Evolutionary conservation across 2,113 vertebrate species (phyloP), one percentile per base, ranked within the genome.

Genomic region (Lepisosteus osseus): DNA sequence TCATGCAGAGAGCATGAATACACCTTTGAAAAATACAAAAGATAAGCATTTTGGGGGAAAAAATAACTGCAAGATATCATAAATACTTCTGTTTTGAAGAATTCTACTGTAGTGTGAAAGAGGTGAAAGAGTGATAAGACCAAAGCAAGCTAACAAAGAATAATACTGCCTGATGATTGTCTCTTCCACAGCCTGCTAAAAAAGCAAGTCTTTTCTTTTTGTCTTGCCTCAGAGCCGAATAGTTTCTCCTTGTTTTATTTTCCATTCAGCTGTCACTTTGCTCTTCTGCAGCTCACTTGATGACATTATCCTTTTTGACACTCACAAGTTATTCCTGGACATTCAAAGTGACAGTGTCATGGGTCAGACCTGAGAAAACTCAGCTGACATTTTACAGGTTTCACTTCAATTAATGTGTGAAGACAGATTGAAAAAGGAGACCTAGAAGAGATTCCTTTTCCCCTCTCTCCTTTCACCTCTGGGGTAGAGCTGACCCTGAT

Each of bases 281-380:
- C 40, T 67, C 15, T 62, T 72, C 17, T 67, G 41, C 66, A 54
- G 17, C 65, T 77, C 69, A 66, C 68, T 54, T 11, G 8, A 40
- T 74, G 74, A 65, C 7, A 1, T 67, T 76, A 55, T 73, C 62
- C 67, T 64, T 67, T 3, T 0, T 61, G 70, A 69, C 66, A 59
- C 17, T 42, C 73, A 71, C 51, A 62, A 14, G 51, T 76, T 73
- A 73, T 74, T 80, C 76, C 56, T 59, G 67, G 69, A 70, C 65
- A 67, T 77, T 67, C 55, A 54, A 71, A 54, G 1, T 29, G 59
- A 55, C 15, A 11, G 69, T 14, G 9, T 47, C 69, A 71, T 61
- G 68, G 70, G 51, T 40, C 72, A 73, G 56, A 78, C 55, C 70
- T 47, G 61, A 70, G 11, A 4, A 71, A 45, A 71, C 15, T 29